A percentile compares a stretch with the other conserved stretches of the same genome.
These are phyloP conservation scores for Stichopus chloronotus DNA, from an alignment of 35 echinoderm and acorn worm genomes.

Conservation along the genomic window DNA sequence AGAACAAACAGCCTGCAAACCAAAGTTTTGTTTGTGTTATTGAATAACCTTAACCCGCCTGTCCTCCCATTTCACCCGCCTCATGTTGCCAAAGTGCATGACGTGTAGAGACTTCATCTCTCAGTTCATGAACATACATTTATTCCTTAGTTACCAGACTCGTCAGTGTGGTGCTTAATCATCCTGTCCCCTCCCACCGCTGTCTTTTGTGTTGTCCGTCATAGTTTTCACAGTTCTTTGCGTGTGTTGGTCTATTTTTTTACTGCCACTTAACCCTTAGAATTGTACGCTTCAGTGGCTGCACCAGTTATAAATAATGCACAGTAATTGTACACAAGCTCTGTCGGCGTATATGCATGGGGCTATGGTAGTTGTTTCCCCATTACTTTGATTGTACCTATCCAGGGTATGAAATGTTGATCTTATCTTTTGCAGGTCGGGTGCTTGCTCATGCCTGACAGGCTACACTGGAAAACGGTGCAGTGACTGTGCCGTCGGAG, in stretches of 20 bases:
- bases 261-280: neutral
- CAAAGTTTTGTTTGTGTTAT: too few relatives aligned
- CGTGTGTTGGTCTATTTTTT: neutral
- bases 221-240: neutral
- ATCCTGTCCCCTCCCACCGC: neutral
- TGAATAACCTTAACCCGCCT: too few relatives aligned
- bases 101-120: too few relatives aligned
- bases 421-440: neutral
- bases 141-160: too few relatives aligned
- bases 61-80: too few relatives aligned
- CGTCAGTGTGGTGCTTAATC: too few relatives aligned
- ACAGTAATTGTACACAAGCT: too few relatives aligned
- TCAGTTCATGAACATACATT: too few relatives aligned
- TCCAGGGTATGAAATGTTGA: neutral
- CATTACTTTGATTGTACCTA: neutral
- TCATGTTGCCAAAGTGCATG: too few relatives aligned
- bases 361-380: neutral
- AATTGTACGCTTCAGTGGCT: neutral
- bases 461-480: constrained; percentile 9
- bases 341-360: too few relatives aligned
- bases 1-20: too few relatives aligned
- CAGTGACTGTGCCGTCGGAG: neutral
- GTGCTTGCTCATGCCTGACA: neutral
- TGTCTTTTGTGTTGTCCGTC: neutral
- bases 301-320: too few relatives aligned